Base-by-base conservation (phyloP, 2,888 invertebrate species). In the Leptopilina syphax region DNA sequence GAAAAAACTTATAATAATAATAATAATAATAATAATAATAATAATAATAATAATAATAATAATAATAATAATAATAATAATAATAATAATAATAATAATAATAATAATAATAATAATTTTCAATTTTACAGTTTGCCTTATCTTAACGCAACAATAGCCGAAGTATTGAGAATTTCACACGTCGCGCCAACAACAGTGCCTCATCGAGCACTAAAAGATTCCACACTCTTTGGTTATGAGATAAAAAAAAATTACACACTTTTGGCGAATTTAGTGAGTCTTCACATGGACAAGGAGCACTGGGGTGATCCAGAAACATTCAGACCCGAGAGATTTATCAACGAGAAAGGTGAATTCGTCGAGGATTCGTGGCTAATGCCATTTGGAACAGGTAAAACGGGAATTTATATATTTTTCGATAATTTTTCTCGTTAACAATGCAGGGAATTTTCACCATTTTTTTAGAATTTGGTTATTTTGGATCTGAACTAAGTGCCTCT, bases 101-200 rank as follows among this genome's bases (percentile, higher is more conserved):
- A 27, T 41, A 41, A 41, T 41, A 18, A 41, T 41, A 41, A 41
- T 6, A 6, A 41, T 5, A 1, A 1, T 41, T 41, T 41, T 41
- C 6, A 6, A 44, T 44, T 44, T 77, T 82, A 13, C 18, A 83
- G 83, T 60, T 81, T 97, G 94, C 96, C 96, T 0, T 97, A 96
- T 88, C 94, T 95, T 82, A 96, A 96, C 88, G 96, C 96, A 0
- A 93, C 96, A 13, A 95, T 96, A 0, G 92, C 95, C 86, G 97
- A 97, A 92, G 94, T 95, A 0, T 92, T 96, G 1, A 93, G 97
- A 63, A 94, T 96, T 92, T 96, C 96, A 89, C 95, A 95, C 93
- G 95, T 95, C 0, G 93, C 96, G 81, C 95, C 95, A 0, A 95
- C 96, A 86, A 95, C 95, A 3, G 94, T 97, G 5, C 96, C 96